These are phyloP conservation scores for Drosophila meridiana DNA, from an alignment of 2,888 invertebrate genomes.

Conservation along the genomic window DNA sequence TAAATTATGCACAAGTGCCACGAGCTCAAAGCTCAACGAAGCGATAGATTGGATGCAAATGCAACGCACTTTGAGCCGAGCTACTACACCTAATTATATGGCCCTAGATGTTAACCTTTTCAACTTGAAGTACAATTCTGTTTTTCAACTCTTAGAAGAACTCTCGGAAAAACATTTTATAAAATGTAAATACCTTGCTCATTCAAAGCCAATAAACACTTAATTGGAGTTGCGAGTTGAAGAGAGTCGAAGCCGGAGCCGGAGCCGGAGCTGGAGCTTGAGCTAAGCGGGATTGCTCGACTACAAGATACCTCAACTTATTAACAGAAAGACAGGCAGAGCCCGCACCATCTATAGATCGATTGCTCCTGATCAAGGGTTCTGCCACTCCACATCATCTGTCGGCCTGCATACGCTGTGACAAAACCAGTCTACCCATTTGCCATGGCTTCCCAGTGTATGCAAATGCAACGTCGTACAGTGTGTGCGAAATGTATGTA, in stretches of 20 bases:
- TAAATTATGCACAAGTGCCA: slow-evolving; percentile 14
- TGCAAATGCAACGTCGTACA: slow-evolving; percentile 26
- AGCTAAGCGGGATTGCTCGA: not conserved
- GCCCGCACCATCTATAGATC: too few species aligned
- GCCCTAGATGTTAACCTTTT: slow-evolving; percentile 8
- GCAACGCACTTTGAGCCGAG: slow-evolving; percentile 1
- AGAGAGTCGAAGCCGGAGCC: not conserved
- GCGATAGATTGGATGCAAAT: slow-evolving; percentile 21
- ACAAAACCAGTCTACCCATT: not conserved
- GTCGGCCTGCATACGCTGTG: too few species aligned
- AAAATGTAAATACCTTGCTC: slow-evolving; percentile 2
- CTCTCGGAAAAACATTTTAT: not conserved
- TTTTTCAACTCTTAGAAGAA: not conserved
- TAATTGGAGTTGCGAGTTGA: not conserved
- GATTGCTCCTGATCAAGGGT: not conserved
- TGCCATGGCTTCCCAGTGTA: not conserved
- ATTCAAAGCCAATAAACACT: slow-evolving; percentile 13
- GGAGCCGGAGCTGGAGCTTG: not conserved
- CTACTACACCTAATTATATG: slow-evolving; percentile 12
- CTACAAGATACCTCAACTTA: not conserved
- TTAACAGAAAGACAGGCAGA: too few species aligned
- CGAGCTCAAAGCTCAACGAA: slow-evolving; percentile 13
- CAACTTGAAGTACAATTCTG: slow-evolving; percentile 4
- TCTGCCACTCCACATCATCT: too few species aligned
- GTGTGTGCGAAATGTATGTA: slow-evolving; percentile 40